A percentile compares a stretch with the other conserved stretches of the same genome.
These are phyloP conservation scores for Ormyrus rosae DNA, from an alignment of 2,888 invertebrate species.

Conservation along the genomic window DNA sequence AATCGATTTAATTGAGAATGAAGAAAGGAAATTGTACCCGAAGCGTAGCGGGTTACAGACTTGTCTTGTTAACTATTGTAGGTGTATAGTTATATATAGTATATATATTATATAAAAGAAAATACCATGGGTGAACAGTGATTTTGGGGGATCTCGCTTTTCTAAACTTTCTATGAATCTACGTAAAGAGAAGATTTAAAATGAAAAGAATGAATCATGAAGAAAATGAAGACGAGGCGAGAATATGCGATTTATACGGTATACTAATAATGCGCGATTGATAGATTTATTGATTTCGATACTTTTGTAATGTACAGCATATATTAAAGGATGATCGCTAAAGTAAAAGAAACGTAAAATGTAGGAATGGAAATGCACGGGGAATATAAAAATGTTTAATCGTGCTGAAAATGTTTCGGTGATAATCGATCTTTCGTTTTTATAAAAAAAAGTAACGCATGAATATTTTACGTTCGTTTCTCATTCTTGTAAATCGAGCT, in stretches of 20 bases:
- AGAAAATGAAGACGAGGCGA: constrained; percentile 8
- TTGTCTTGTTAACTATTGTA: constrained; percentile 75
- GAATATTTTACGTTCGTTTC: constrained; percentile 4
- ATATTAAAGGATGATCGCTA: constrained; percentile 26
- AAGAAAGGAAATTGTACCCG: constrained; percentile 62
- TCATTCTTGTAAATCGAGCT: constrained; percentile 21
- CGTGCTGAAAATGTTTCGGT: constrained; percentile 17
- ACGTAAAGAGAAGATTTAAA: background rate
- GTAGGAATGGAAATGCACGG: constrained; percentile 20
- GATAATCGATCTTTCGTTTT: constrained; percentile 1
- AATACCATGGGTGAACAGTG: constrained; percentile 69
- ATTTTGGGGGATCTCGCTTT: constrained; percentile 61
- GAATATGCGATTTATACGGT: constrained; percentile 37
- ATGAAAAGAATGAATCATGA: background rate
- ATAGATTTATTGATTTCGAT: constrained; percentile 39
- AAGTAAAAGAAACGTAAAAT: background rate
- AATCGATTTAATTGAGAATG: constrained; percentile 62
- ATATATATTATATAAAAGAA: constrained; percentile 57
- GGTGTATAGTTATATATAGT: constrained; percentile 68
- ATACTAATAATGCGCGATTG: constrained; percentile 15
- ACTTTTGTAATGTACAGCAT: constrained; percentile 50
- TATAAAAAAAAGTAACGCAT: constrained; percentile 4
- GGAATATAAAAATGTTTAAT: constrained; percentile 28
- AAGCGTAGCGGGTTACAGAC: constrained; percentile 65
- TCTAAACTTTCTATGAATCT: constrained; percentile 44